These are phyloP conservation scores for Palloptera scutellata DNA, from an alignment of 2,888 invertebrate species.

Conservation along the genomic window DNA sequence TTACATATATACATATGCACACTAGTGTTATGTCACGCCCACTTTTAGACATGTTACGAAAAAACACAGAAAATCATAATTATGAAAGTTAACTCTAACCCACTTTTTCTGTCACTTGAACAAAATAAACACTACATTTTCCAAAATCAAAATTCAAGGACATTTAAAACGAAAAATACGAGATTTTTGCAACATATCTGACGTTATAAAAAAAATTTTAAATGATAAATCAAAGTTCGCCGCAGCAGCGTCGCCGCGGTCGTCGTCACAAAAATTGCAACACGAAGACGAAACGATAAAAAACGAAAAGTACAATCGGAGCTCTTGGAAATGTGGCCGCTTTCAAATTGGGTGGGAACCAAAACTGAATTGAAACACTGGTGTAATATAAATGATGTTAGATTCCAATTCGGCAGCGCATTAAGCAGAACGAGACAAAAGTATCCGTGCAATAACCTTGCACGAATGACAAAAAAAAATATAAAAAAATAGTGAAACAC, in stretches of 20 bases:
- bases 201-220: not conserved
- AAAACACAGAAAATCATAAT: too few species aligned
- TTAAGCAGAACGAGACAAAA: slow-evolving; percentile 36
- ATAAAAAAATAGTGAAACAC: slow-evolving; percentile 19
- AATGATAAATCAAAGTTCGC: not conserved
- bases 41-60: too few species aligned
- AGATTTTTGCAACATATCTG: too few species aligned
- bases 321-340: slow-evolving; percentile 22
- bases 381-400: slow-evolving; percentile 4
- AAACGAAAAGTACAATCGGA: slow-evolving; percentile 36
- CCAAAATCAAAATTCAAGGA: too few species aligned
- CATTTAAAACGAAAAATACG: too few species aligned
- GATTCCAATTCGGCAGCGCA: slow-evolving; percentile 6
- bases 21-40: too few species aligned
- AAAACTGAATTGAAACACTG: slow-evolving; percentile 24
- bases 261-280: not conserved
- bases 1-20: too few species aligned
- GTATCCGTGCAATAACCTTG: slow-evolving; percentile 48
- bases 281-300: not conserved
- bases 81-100: too few species aligned
- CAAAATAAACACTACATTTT: too few species aligned
- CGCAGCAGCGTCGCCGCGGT: not conserved
- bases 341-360: slow-evolving; percentile 31
- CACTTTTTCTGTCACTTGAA: too few species aligned
- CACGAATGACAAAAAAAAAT: slow-evolving; percentile 40